Evolutionary conservation across 2,113 vertebrate species (phyloP), one percentile per base, ranked within the genome.

Genomic region (Nanorana parkeri): DNA sequence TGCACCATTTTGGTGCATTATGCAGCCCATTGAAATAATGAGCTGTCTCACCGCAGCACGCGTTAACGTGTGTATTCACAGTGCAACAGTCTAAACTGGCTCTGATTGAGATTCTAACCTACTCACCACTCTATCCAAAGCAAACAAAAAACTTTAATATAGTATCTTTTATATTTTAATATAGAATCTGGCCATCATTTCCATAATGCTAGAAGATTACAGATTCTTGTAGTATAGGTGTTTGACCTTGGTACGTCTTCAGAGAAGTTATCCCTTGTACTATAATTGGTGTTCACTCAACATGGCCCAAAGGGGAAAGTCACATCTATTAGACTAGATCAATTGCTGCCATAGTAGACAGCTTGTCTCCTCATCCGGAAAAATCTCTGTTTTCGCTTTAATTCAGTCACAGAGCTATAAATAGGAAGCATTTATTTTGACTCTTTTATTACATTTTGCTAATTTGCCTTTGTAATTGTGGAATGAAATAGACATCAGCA

Each of bases 241-340:
- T 56, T 20, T 68, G 65, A 79, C 75, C 75, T 77, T 77, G 75
- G 47, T 17, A 36, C 54, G 4, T 17, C 26, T 60, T 20, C 23
- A 21, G 11, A 65, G 17, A 68, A 1, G 20, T 24, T 72, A 10
- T 55, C 16, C 63, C 2, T 68, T 60, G 6, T 60, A 21, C 71
- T 74, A 68, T 68, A 68, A 68, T 68, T 54, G 47, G 29, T 58
- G 15, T 55, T 52, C 20, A 52, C 51, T 68, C 52, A 17, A 29
- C 47, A 78, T 29, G 64, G 51, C 63, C 76, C 60, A 68, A 32
- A 79, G 77, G 65, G 66, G 69, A 21, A 41, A 24, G 41, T 68
- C 26, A 56, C 32, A 17, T 68, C 66, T 79, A 79, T 79, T 79
- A 79, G 13, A 15, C 54, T 29, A 58, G 77, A 68, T 79, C 32